Evolutionary conservation across 2,113 vertebrate genomes (phyloP), one percentile per base, ranked within the genome.

Genomic region (Silurus asotus): DNA sequence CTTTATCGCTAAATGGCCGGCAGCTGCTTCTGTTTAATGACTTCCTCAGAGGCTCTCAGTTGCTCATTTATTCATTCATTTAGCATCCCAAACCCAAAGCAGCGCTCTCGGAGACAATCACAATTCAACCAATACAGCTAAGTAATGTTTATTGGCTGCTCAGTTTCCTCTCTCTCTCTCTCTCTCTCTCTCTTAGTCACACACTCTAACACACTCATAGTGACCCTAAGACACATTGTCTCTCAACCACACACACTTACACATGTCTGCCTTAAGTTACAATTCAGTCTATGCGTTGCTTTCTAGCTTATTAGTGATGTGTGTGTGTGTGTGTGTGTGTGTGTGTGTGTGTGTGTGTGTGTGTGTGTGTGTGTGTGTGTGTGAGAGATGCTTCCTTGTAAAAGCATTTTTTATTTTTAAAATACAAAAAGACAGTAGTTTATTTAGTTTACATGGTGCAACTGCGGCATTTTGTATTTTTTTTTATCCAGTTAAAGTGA

Each of bases 41-140:
- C 84, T 80, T 86, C 45, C 64, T 80, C 76, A 0, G 13, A 70
- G 64, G 8, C 58, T 85, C 78, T 85, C 64, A 1, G 70, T 82
- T 79, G 45, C 75, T 88, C 79, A 59, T 88, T 82, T 86, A 72
- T 81, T 86, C 37, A 51, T 86, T 81, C 55, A 81, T 86, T 85
- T 86, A 70, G 64, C n/a, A 15, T 8, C 20, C 53, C n/a, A 37
- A 2, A 55, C 65, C 72, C n/a, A 78, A 79, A 70, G 61, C 61
- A 1, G 11, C 13, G 64, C 84, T 85, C 17, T 67, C 48, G n/a
- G 25, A 67, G 49, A 67, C 17, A 14, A 14, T 84, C 75, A 79
- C 53, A 69, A 80, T 86, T 86, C 77, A 80, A 62, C 83, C 64
- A 61, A 81, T 72, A 61, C 9, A 72, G 67, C 84, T 61, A 53